A percentile compares a stretch with the other conserved stretches of the same genome.
Evolutionary conservation across 1,140 invertebrate species (phyloP).

Genomic region (Ceratina japonica): DNA sequence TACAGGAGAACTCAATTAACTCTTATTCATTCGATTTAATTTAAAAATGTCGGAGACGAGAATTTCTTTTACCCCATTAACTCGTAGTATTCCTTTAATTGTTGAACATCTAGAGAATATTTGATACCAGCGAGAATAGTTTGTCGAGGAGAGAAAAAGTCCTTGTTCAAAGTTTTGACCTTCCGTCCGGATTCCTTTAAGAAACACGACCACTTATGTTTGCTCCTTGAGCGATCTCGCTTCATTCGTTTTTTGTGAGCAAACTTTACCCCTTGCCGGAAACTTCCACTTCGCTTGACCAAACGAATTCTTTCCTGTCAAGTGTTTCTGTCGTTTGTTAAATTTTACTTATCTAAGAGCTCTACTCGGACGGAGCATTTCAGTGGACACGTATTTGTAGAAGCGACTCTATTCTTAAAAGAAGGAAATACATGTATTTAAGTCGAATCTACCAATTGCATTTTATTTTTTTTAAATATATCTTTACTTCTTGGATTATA

Average conservation of each 20-base stretch:
- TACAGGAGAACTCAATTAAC: too few species aligned
- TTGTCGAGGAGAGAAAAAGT: not conserved
- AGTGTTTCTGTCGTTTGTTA: too few species aligned
- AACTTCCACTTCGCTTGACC: not conserved
- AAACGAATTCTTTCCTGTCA: not conserved
- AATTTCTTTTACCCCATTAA: too few species aligned
- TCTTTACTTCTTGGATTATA: too few species aligned
- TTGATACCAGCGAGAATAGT: not conserved
- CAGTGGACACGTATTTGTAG: too few species aligned
- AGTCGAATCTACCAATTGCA: too few species aligned
- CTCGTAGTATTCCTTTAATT: not conserved
- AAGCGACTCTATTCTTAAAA: too few species aligned
- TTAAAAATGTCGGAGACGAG: too few species aligned
- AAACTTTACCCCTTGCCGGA: conserved; percentile 14
- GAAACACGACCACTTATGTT: not conserved
- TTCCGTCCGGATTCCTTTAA: not conserved
- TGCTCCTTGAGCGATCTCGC: conserved; percentile 9
- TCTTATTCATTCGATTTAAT: too few species aligned
- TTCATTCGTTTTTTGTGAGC: conserved; percentile 17
- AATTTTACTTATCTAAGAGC: not conserved
- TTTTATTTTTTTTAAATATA: too few species aligned
- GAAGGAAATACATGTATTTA: too few species aligned
- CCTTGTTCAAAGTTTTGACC: not conserved
- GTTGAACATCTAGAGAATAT: not conserved
- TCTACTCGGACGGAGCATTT: not conserved